Conservation (phyloP, 2,888 invertebrate genomes). For the Mimumesa dahlbomi region DNA sequence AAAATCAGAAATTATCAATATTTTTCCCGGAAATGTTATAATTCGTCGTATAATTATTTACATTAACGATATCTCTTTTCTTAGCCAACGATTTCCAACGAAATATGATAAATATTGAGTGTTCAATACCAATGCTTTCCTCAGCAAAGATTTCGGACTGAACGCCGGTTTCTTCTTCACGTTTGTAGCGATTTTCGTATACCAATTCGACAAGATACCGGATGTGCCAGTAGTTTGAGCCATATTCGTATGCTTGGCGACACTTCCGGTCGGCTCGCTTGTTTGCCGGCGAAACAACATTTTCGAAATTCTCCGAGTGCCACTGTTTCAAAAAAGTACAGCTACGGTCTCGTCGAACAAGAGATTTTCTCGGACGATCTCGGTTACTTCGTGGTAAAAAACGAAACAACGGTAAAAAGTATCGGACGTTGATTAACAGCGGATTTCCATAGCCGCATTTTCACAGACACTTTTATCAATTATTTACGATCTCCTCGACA, state of each 20-base stretch:
- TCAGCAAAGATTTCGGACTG: conserved; percentile 70
- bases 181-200: conserved; percentile 76
- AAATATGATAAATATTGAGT: background rate
- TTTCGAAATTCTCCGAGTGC: conserved; percentile 19
- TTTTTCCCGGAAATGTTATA: too few relatives aligned
- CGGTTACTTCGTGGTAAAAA: too few relatives aligned
- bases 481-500: too few relatives aligned
- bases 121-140: conserved; percentile 72
- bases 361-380: too few relatives aligned
- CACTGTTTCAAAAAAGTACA: too few relatives aligned
- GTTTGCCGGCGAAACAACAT: conserved; percentile 75
- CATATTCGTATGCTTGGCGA: conserved; percentile 58
- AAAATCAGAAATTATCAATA: conserved; percentile 17
- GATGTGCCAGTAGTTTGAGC: conserved; percentile 68
- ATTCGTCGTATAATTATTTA: too few relatives aligned
- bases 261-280: conserved; percentile 71
- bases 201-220: conserved; percentile 75
- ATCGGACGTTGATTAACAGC: too few relatives aligned
- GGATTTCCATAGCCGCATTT: too few relatives aligned
- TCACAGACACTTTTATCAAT: too few relatives aligned
- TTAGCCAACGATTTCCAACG: background rate
- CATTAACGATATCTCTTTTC: background rate
- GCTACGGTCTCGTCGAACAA: too few relatives aligned
- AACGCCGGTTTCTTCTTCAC: conserved; percentile 75
- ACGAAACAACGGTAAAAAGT: too few relatives aligned